Conservation (phyloP, 2,888 invertebrate genomes). For the Rotaria sp. region DNA sequence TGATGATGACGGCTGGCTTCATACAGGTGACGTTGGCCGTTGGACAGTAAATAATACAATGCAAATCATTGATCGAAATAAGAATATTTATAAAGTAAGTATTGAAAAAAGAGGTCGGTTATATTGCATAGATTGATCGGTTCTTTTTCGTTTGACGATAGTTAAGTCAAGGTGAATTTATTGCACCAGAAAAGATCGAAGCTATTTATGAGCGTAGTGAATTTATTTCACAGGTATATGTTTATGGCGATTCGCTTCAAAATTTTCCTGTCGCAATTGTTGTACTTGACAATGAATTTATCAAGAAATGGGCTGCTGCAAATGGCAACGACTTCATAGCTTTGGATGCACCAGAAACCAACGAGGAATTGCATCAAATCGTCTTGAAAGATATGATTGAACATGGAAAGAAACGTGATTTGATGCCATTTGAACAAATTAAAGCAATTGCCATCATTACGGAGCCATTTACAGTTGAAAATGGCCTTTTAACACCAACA, state of each 20-base stretch:
- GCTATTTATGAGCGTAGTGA: constrained; percentile 4
- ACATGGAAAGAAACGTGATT: constrained; percentile 4
- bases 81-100: constrained; percentile 35
- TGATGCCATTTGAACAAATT: constrained; percentile 37
- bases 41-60: constrained; percentile 25
- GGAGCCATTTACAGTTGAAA: constrained; percentile 33
- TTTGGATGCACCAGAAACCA: background rate
- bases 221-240: constrained; percentile 38
- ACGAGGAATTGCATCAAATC: background rate
- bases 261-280: constrained; percentile 33
- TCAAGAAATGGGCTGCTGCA: background rate
- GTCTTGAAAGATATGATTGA: constrained; percentile 30
- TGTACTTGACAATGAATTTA: constrained; percentile 17
- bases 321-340: background rate
- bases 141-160: background rate
- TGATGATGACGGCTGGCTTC: constrained; percentile 37
- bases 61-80: constrained; percentile 39
- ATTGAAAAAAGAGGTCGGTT: background rate
- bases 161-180: constrained; percentile 38
- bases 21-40: constrained; percentile 37
- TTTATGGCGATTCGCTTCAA: constrained; percentile 39
- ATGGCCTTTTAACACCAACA: constrained; percentile 37
- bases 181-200: constrained; percentile 39
- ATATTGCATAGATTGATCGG: background rate
- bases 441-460: constrained; percentile 31